Percentiles rank a stretch among this genome's conserved stretches.
Conservation (phyloP, 2,888 invertebrate genomes). For the Coleophora deauratella region DNA sequence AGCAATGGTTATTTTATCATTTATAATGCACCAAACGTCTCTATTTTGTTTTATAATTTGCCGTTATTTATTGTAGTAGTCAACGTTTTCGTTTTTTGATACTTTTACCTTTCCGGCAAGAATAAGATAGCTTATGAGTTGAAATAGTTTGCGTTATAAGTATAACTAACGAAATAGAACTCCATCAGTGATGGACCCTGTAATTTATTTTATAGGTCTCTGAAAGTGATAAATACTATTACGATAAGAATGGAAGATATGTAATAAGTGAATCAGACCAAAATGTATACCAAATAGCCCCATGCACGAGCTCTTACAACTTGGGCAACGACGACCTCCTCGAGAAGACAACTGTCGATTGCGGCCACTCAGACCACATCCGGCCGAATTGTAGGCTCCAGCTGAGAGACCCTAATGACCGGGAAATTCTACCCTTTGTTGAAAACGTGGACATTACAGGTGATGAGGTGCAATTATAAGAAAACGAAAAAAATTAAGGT, state of each 20-base stretch:
- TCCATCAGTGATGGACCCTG: too few relatives aligned
- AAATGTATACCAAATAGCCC: slow-evolving; percentile 39
- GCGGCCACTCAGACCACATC: slow-evolving; percentile 32
- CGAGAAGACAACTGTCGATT: slow-evolving; percentile 30
- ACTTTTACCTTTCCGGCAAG: too few relatives aligned
- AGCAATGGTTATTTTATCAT: too few relatives aligned
- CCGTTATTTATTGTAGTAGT: too few relatives aligned
- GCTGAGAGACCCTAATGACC: slow-evolving; percentile 25
- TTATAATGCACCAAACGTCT: too few relatives aligned
- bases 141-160: too few relatives aligned
- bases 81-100: too few relatives aligned
- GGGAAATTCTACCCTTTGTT: slow-evolving; percentile 28
- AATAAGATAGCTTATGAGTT: too few relatives aligned
- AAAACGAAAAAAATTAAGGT: too few relatives aligned
- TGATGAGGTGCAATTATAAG: too few relatives aligned
- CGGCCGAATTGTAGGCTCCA: slow-evolving; percentile 28
- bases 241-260: slow-evolving; percentile 39
- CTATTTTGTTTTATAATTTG: too few relatives aligned
- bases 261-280: slow-evolving; percentile 19
- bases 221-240: slow-evolving; percentile 31
- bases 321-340: slow-evolving; percentile 29
- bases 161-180: too few relatives aligned
- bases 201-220: slow-evolving; percentile 18
- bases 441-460: slow-evolving; percentile 31
- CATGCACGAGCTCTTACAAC: slow-evolving; percentile 42